phyloP scores from a whole-genome alignment of 2,797 vertebrate species.

The Thripadectes ignobilis region DNA sequence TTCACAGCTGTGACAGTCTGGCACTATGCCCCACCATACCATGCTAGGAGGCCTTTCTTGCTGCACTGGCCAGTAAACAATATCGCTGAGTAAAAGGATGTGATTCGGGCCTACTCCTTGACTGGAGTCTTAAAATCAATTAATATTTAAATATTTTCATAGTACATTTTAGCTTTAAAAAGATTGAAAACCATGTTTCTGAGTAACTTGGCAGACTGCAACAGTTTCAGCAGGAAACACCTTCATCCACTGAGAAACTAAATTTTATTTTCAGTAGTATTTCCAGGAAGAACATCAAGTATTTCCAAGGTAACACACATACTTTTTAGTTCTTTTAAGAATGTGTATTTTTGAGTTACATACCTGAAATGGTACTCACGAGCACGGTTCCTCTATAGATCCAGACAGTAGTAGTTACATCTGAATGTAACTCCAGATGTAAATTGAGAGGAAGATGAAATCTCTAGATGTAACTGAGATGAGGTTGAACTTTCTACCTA shows the following conservation, averaged over 20 bases:
- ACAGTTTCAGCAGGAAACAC: not conserved
- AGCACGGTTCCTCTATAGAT: not conserved
- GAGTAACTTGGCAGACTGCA: not conserved
- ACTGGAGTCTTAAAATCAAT: not conserved
- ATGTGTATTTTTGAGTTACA: not conserved
- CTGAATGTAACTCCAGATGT: not conserved
- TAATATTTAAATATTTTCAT: not conserved
- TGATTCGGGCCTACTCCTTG: not conserved
- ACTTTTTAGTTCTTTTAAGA: not conserved
- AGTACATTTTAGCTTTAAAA: not conserved
- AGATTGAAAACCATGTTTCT: not conserved
- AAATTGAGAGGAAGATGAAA: not conserved
- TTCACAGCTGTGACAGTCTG: conserved; percentile 8
- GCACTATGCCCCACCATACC: not conserved
- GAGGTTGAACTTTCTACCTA: not conserved
- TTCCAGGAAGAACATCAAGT: not conserved
- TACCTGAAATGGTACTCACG: not conserved
- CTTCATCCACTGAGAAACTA: not conserved
- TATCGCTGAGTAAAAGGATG: not conserved
- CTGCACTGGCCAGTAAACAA: not conserved
- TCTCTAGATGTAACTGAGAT: not conserved
- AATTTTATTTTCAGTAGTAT: not conserved
- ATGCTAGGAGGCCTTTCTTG: not conserved
- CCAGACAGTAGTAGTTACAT: not conserved
- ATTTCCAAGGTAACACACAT: not conserved